Conservation (phyloP, 2,797 vertebrate genomes). For the Coregonus sp. region DNA sequence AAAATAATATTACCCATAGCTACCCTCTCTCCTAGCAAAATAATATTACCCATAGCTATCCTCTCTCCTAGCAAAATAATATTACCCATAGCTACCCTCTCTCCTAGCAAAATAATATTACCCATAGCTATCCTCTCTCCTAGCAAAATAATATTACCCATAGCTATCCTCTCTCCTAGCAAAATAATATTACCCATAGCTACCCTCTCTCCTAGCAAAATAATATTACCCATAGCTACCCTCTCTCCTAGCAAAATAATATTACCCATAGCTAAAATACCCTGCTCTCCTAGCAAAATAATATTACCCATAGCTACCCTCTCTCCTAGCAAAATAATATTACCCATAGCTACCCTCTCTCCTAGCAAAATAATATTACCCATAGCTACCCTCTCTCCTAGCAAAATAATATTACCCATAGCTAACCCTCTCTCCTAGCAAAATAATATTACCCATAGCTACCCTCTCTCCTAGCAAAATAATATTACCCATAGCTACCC, state of each 20-base stretch:
- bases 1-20: conserved; percentile 1
- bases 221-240: neutral
- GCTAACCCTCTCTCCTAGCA: no score
- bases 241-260: neutral
- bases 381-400: neutral
- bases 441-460: neutral
- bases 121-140: neutral
- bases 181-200: conserved; percentile 1
- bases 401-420: neutral
- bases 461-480: no score
- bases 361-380: neutral
- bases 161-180: neutral
- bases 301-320: neutral
- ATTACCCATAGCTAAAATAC: neutral
- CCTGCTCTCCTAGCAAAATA: neutral
- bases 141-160: conserved; percentile 5
- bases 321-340: no score
- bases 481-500: neutral
- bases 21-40: neutral
- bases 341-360: neutral
- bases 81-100: neutral
- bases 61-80: neutral
- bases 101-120: conserved; percentile 6
- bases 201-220: neutral
- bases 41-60: neutral